Evolutionary conservation across 1,140 invertebrate species (phyloP).

Genomic region (Nasonia vitripennis): DNA sequence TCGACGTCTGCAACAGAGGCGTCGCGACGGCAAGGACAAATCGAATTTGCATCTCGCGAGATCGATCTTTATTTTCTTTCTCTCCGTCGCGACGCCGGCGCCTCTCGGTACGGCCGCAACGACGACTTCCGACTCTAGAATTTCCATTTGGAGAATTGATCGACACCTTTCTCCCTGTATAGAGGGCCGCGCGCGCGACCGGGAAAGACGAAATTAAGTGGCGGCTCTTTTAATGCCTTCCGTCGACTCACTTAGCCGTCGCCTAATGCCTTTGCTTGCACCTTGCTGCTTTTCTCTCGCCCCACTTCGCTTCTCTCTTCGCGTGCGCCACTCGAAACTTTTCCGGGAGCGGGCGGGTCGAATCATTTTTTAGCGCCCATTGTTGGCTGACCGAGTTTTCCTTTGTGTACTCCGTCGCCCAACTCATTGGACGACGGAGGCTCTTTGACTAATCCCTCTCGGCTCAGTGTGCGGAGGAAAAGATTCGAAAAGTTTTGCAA

Average conservation of each 20-base stretch:
- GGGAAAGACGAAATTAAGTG: conserved; percentile 39
- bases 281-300: neutral
- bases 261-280: neutral
- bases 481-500: neutral
- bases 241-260: conserved; percentile 20
- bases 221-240: conserved; percentile 36
- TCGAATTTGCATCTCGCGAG: conserved; percentile 43
- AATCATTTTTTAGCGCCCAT: neutral
- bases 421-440: neutral
- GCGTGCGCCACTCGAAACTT: neutral
- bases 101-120: neutral
- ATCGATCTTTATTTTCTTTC: conserved; percentile 47
- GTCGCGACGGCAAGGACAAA: conserved; percentile 28
- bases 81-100: neutral
- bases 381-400: neutral
- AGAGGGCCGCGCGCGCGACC: neutral
- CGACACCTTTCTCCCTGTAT: conserved; percentile 19
- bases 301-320: neutral
- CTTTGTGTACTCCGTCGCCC: neutral
- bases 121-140: conserved; percentile 34
- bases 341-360: neutral
- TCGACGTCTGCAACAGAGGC: neutral
- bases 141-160: conserved; percentile 46
- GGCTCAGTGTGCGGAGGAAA: neutral
- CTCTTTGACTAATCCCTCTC: neutral